Conservation (phyloP, 2,888 invertebrate genomes). For the Saturnia japonica region DNA sequence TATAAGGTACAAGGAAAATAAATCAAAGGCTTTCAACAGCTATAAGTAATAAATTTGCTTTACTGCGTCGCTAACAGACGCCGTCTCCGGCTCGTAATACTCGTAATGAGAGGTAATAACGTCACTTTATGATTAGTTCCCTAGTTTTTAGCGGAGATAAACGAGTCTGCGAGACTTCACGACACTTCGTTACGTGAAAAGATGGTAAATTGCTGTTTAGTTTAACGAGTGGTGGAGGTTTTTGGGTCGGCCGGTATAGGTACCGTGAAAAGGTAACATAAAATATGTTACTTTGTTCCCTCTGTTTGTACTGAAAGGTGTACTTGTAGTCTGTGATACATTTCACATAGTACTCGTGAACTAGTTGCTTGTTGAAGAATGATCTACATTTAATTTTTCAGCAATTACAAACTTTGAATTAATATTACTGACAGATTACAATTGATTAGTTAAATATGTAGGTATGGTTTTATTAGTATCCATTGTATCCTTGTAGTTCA, state of each 20-base stretch:
- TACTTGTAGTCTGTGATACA: neutral
- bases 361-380: neutral
- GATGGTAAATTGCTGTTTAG: constrained; percentile 3
- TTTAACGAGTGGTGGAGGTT: constrained; percentile 3
- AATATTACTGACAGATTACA: neutral
- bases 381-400: neutral
- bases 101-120: constrained; percentile 29
- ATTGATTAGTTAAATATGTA: too few species aligned
- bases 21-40: constrained; percentile 13
- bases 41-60: constrained; percentile 47
- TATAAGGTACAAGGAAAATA: constrained; percentile 5
- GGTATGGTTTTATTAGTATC: too few species aligned
- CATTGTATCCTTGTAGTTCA: too few species aligned
- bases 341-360: neutral
- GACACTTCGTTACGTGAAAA: constrained; percentile 14
- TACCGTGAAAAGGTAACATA: neutral
- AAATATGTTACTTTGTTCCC: neutral
- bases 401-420: neutral
- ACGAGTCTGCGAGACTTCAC: constrained; percentile 8
- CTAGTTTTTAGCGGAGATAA: constrained; percentile 30
- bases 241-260: neutral
- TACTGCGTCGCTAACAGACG: constrained; percentile 53
- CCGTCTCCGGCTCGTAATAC: constrained; percentile 18
- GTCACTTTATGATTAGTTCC: constrained; percentile 31
- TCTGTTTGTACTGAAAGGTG: neutral